phyloP scores from a whole-genome alignment of 2,888 invertebrate genomes.

The Phalera bucephala region DNA sequence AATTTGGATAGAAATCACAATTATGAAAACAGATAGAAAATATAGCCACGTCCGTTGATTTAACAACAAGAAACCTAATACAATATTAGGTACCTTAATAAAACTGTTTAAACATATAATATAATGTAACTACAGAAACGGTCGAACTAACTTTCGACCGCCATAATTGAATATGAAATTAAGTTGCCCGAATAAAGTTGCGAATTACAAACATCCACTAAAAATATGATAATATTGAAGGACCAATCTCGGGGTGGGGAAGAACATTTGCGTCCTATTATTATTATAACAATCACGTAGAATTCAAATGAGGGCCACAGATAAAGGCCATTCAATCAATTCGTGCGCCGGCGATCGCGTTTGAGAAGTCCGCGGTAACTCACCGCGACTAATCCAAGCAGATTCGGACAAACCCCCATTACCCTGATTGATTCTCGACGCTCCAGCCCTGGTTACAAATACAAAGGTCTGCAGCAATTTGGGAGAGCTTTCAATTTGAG shows the following conservation, averaged over 20 bases:
- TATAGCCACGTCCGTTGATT: too few species aligned
- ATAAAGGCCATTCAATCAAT: slow-evolving; percentile 52
- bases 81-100: too few species aligned
- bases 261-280: neutral
- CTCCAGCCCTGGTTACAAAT: slow-evolving; percentile 66
- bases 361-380: slow-evolving; percentile 54
- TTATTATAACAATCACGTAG: slow-evolving; percentile 18
- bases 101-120: slow-evolving; percentile 4
- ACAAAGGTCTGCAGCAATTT: slow-evolving; percentile 75
- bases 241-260: too few species aligned
- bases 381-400: slow-evolving; percentile 66
- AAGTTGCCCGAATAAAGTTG: slow-evolving; percentile 15
- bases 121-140: too few species aligned
- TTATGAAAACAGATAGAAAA: too few species aligned
- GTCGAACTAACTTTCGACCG: slow-evolving; percentile 12
- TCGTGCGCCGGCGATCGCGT: slow-evolving; percentile 44
- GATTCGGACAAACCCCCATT: slow-evolving; percentile 73
- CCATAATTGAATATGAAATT: slow-evolving; percentile 24
- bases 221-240: slow-evolving; percentile 11
- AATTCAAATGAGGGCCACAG: slow-evolving; percentile 22
- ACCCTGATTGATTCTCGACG: slow-evolving; percentile 76
- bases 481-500: slow-evolving; percentile 75
- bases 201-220: slow-evolving; percentile 14
- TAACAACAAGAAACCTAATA: too few species aligned
- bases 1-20: too few species aligned